A percentile compares a stretch with the other conserved stretches of the same genome.
Conservation (phyloP, 2,797 vertebrate genomes). For the Margarornis squamiger region DNA sequence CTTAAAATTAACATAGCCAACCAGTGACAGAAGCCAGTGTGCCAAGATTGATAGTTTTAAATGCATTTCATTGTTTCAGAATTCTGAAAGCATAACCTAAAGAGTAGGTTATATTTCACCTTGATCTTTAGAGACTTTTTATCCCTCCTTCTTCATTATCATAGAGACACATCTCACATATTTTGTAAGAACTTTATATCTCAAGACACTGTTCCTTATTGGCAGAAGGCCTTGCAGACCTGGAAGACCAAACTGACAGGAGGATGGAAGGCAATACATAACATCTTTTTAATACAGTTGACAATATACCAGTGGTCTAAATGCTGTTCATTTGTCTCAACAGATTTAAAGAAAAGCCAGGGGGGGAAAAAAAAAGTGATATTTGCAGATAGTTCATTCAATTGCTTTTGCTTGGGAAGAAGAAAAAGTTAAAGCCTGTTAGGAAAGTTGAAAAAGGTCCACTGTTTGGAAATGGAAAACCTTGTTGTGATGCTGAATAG, state of each 20-base stretch:
- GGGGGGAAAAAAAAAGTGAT: background rate
- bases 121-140: background rate
- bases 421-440: background rate
- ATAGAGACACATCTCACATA: background rate
- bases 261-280: background rate
- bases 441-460: background rate
- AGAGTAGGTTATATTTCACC: background rate
- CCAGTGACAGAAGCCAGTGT: background rate
- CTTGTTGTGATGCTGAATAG: background rate
- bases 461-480: background rate
- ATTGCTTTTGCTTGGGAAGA: background rate
- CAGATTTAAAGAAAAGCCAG: background rate
- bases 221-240: background rate
- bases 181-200: background rate
- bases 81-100: background rate
- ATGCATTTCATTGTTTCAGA: background rate
- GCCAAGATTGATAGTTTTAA: background rate
- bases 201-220: background rate
- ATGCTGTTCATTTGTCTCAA: background rate
- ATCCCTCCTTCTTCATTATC: background rate
- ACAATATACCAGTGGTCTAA: background rate
- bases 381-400: background rate
- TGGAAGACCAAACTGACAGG: background rate
- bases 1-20: background rate
- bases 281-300: background rate